Conservation (phyloP, 2,888 invertebrate species). For the Eupelmus urozonus region DNA sequence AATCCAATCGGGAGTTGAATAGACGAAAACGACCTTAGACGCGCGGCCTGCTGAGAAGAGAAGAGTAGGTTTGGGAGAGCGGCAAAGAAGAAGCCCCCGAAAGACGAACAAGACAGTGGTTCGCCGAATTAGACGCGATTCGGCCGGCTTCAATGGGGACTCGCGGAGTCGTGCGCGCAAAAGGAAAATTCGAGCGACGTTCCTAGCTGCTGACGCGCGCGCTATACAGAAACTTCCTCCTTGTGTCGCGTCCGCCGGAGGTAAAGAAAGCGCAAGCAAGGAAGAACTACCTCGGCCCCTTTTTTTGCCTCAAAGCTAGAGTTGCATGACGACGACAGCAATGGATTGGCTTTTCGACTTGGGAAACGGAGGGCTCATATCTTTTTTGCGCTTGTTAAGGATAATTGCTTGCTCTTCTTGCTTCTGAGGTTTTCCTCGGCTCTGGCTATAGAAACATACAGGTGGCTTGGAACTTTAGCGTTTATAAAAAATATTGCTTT, state of each 20-base stretch:
- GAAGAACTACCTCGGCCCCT: slow-evolving; percentile 6
- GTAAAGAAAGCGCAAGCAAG: not conserved
- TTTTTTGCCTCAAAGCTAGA: not conserved
- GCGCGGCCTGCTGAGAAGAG: slow-evolving; percentile 6
- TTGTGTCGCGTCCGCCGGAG: not conserved
- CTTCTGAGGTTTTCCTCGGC: slow-evolving; percentile 5
- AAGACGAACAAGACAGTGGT: slow-evolving; percentile 24
- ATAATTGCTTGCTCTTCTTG: slow-evolving; percentile 48
- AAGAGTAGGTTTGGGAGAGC: not conserved
- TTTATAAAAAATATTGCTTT: too few species aligned
- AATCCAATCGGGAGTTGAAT: slow-evolving; percentile 71
- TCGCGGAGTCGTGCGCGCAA: slow-evolving; percentile 9
- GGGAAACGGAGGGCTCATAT: slow-evolving; percentile 17
- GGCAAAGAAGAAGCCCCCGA: slow-evolving; percentile 1
- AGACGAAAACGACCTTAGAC: slow-evolving; percentile 67
- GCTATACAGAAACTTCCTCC: too few species aligned
- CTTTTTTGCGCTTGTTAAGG: slow-evolving; percentile 51
- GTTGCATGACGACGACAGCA: too few species aligned
- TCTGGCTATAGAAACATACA: not conserved
- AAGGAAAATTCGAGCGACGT: not conserved
- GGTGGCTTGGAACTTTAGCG: too few species aligned
- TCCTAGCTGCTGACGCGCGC: not conserved
- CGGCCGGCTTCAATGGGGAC: slow-evolving; percentile 23
- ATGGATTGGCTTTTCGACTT: slow-evolving; percentile 38
- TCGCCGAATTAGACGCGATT: slow-evolving; percentile 45